Conservation (phyloP, 2,888 invertebrate species). For the Nasonia oneida region DNA sequence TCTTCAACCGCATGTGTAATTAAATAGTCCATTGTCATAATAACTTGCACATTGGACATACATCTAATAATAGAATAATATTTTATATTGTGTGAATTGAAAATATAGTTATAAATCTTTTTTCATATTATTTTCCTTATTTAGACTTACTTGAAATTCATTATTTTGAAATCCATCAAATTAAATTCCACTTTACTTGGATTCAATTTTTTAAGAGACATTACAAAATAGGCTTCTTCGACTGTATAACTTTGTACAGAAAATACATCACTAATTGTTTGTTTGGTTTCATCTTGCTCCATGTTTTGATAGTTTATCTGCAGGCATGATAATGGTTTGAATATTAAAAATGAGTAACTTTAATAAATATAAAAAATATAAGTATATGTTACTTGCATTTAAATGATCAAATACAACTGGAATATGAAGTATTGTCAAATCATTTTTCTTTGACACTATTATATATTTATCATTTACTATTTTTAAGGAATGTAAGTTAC, state of each 20-base stretch:
- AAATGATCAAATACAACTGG: background rate
- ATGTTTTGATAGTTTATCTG: background rate
- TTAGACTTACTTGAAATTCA: background rate
- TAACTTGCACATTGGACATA: background rate
- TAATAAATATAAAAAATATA: background rate
- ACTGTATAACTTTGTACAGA: background rate
- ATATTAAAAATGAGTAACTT: background rate
- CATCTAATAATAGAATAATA: background rate
- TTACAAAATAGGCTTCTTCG: background rate
- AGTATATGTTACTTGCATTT: background rate
- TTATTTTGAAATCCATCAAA: background rate
- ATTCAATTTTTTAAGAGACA: constrained; percentile 11
- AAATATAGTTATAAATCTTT: background rate
- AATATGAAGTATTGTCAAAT: background rate
- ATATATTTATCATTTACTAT: background rate
- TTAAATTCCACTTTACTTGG: background rate
- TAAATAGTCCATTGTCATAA: background rate
- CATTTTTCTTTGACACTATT: background rate
- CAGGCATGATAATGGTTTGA: background rate
- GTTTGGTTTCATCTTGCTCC: background rate
- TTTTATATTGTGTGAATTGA: background rate
- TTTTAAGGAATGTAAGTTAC: background rate
- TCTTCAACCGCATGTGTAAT: background rate
- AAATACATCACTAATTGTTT: background rate
- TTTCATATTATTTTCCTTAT: background rate